Base-by-base conservation (phyloP, 2,113 vertebrate species). In the Ia io region DNA sequence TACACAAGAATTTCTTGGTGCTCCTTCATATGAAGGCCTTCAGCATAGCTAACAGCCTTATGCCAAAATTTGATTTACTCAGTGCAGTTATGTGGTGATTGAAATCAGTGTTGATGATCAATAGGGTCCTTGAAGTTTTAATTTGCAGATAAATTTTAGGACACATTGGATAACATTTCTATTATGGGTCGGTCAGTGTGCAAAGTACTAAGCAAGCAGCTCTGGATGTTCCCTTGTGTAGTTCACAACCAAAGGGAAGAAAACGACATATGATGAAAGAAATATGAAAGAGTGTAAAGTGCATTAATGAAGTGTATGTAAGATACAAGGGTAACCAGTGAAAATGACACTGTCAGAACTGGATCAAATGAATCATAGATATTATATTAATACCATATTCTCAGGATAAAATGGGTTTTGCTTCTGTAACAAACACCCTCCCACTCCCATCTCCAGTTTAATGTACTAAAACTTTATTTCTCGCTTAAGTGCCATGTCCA, bases 21-120 rank as follows among this genome's bases (percentile, higher is more conserved):
- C 2, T 88, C 22, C 61, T 74, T 80, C 4, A 37, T 14, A 85
- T 11, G 14, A 85, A 77, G 25, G 5, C 20, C 11, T 6, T 89
- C 23, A 59, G 32, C 0, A 49, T 8, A n/a, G 42, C 22, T 70
- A 42, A 65, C 47, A 35, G 10, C 40, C 40, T 56, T 40, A 47
- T 90, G 63, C 23, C 42, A 56, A 42, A 87, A 83, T 94, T 35
- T 92, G 20, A 94, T 84, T 70, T 70, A 80, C 20, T 93, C 74
- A 23, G 3, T 82, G 22, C 20, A 47, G 9, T 70, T 93, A 30
- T 30, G 30, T 23, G 23, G 56, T 49, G 37, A 86, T 3, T 86
- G 42, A 88, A 88, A 47, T 74, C 78, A 35, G 53, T 85, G n/a
- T 30, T 73, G 10, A 51, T 32, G 8, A 32, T 42, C 65, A 35